Conservation (phyloP, 2,113 vertebrate species). For the Ariopsis seemanni region DNA sequence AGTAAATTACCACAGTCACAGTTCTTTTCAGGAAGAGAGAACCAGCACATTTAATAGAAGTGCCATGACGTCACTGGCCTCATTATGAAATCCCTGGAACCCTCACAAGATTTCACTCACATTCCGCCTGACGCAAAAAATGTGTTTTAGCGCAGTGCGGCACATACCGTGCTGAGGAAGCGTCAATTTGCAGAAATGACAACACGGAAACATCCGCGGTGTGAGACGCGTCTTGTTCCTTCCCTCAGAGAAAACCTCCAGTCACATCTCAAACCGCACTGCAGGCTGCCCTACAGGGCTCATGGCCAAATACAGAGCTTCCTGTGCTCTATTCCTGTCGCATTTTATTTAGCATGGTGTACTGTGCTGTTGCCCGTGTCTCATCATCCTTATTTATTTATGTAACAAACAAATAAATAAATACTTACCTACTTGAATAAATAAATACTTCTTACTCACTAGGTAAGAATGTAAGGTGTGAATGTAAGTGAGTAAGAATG, state of each 20-base stretch:
- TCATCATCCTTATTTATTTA: not conserved
- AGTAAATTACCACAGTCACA: not conserved
- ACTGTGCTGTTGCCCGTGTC: not conserved
- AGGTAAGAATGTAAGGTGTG: too few relatives aligned
- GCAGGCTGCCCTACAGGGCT: not conserved
- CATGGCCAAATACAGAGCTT: not conserved
- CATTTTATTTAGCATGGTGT: not conserved
- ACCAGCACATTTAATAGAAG: not conserved
- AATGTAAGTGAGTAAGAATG: too few relatives aligned
- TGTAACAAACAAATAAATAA: too few relatives aligned
- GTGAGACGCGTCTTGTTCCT: not conserved
- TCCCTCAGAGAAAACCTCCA: not conserved
- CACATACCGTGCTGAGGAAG: not conserved
- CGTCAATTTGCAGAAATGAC: constrained; percentile 8
- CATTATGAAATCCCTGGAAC: not conserved
- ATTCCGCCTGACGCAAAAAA: not conserved
- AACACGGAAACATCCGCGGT: not conserved
- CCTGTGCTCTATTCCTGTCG: not conserved
- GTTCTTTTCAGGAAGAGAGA: not conserved
- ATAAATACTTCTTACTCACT: too few relatives aligned
- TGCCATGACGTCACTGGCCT: not conserved
- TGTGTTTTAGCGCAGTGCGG: not conserved
- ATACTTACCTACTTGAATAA: too few relatives aligned
- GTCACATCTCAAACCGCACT: not conserved
- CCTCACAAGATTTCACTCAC: not conserved